A percentile compares a stretch with the other conserved stretches of the same genome.
Conservation (phyloP, 2,888 invertebrate species). For the Heterodera filipjevi region DNA sequence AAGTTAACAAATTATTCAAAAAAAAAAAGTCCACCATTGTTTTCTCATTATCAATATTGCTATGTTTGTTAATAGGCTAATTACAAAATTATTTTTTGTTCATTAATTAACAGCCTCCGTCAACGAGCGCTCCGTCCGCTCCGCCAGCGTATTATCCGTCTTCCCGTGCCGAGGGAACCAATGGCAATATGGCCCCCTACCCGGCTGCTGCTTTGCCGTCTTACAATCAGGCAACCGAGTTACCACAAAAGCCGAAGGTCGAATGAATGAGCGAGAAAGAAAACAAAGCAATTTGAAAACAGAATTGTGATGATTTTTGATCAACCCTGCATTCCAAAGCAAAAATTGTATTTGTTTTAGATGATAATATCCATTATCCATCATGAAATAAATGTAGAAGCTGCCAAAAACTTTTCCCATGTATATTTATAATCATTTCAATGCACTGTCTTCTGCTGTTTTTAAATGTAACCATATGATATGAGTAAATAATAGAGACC, state of each 20-base stretch:
- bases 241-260: conserved; percentile 39
- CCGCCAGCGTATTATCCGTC: conserved; percentile 6
- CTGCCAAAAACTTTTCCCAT: too few species aligned
- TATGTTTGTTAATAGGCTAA: too few species aligned
- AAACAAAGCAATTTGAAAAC: background rate
- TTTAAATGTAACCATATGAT: too few species aligned
- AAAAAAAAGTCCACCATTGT: too few species aligned
- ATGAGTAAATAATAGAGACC: too few species aligned
- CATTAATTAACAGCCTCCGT: background rate
- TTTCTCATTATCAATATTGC: too few species aligned
- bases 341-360: background rate
- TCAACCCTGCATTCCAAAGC: background rate
- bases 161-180: background rate
- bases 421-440: too few species aligned
- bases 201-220: conserved; percentile 40
- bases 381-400: too few species aligned
- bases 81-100: background rate
- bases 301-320: background rate
- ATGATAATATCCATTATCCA: too few species aligned
- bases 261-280: background rate
- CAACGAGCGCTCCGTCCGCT: background rate
- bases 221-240: conserved; percentile 43
- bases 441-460: too few species aligned
- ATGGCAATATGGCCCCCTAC: conserved; percentile 22
- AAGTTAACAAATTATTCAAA: background rate